phyloP scores from a whole-genome alignment of 2,888 invertebrate species.

The Drosophila hamatofila region DNA sequence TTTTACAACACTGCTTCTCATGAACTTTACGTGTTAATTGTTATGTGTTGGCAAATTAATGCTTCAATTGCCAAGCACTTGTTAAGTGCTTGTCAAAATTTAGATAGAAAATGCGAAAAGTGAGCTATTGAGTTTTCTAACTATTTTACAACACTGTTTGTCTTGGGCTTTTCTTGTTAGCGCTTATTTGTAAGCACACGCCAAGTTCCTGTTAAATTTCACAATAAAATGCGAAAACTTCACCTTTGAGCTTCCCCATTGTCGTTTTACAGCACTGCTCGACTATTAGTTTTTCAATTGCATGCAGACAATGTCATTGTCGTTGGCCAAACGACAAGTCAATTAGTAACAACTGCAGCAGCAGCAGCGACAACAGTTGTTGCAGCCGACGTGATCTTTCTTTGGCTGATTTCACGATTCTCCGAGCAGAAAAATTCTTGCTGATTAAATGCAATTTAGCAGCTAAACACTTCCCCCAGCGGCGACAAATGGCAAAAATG shows the following conservation, averaged over 20 bases:
- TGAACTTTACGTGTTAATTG: too few species aligned
- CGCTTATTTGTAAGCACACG: background rate
- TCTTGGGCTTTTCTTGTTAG: background rate
- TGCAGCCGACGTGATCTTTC: slow-evolving; percentile 8
- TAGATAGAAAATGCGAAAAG: background rate
- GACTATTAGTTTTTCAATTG: background rate
- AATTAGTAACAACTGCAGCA: slow-evolving; percentile 35
- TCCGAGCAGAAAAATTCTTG: slow-evolving; percentile 30
- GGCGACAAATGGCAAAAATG: slow-evolving; percentile 25
- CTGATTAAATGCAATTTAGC: slow-evolving; percentile 54
- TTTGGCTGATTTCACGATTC: slow-evolving; percentile 14
- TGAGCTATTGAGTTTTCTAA: background rate
- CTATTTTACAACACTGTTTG: background rate
- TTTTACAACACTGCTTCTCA: slow-evolving; percentile 1
- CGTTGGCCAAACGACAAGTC: slow-evolving; percentile 28
- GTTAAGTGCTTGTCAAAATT: background rate
- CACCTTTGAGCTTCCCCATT: background rate
- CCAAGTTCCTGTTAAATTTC: background rate
- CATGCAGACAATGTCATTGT: slow-evolving; percentile 7
- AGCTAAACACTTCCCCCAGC: slow-evolving; percentile 43
- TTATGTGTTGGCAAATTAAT: background rate
- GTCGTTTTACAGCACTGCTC: slow-evolving; percentile 15
- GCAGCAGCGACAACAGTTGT: slow-evolving; percentile 6
- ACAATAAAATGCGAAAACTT: background rate
- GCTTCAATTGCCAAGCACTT: background rate